Evolutionary conservation across 2,888 invertebrate genomes (phyloP).

Genomic region (Cantharis lateralis): DNA sequence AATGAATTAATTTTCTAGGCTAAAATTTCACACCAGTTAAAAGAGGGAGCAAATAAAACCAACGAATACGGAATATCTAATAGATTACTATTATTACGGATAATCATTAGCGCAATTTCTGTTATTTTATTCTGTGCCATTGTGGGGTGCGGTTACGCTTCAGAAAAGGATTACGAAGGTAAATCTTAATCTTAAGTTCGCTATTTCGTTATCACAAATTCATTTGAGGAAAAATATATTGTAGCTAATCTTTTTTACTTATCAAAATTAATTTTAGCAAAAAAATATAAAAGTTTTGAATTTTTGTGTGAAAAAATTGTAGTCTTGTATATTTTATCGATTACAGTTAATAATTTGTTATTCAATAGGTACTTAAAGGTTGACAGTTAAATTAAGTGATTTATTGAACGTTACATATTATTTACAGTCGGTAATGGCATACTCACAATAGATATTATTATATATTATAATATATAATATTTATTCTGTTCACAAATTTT

Average conservation of each 20-base stretch:
- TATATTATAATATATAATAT: background rate
- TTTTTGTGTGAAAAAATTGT: no score
- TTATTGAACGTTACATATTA: background rate
- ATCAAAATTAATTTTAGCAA: background rate
- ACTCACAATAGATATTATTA: background rate
- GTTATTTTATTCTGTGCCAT: slow-evolving; percentile 10
- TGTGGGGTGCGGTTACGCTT: slow-evolving; percentile 17
- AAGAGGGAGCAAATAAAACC: background rate
- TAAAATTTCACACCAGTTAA: slow-evolving; percentile 17
- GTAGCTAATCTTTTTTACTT: background rate
- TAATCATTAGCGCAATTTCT: slow-evolving; percentile 14
- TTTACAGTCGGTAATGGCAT: background rate
- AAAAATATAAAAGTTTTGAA: background rate
- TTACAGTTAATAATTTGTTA: background rate
- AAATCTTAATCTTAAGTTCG: background rate
- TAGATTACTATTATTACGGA: slow-evolving; percentile 8
- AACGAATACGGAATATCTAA: slow-evolving; percentile 7
- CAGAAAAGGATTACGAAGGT: slow-evolving; percentile 22
- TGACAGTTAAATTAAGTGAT: background rate
- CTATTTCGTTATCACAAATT: background rate
- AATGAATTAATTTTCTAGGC: slow-evolving; percentile 16
- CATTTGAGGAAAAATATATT: background rate
- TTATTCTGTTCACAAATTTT: background rate
- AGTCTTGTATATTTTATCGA: background rate
- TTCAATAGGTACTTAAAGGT: background rate